phyloP scores from a whole-genome alignment of 2,888 invertebrate genomes.

The Protophormia terraenovae region DNA sequence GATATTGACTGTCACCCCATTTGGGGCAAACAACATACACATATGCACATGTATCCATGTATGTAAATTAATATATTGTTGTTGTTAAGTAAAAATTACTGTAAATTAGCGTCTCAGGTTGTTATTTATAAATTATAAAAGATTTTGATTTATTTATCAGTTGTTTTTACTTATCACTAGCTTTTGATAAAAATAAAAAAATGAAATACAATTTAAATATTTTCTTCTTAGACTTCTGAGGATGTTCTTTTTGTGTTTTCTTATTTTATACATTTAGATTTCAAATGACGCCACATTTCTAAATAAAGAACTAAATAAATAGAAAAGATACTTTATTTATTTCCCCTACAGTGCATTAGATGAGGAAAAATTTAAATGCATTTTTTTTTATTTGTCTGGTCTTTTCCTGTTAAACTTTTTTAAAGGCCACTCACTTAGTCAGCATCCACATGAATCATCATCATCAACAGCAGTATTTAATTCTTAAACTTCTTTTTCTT shows the following conservation, averaged over 20 bases:
- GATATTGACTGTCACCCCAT: constrained; percentile 27
- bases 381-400: not conserved
- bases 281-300: constrained; percentile 53
- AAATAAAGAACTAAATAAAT: constrained; percentile 9
- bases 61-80: not conserved
- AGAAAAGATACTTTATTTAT: not conserved
- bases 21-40: not conserved
- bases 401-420: constrained; percentile 33
- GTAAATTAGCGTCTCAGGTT: constrained; percentile 3
- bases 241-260: too few species aligned
- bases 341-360: constrained; percentile 4
- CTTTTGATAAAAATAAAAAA: not conserved
- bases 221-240: constrained; percentile 23
- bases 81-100: constrained; percentile 25
- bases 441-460: constrained; percentile 61
- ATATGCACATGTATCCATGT: not conserved
- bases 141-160: not conserved
- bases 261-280: not conserved
- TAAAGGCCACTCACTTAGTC: constrained; percentile 42
- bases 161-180: not conserved
- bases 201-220: too few species aligned
- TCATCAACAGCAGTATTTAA: constrained; percentile 24
- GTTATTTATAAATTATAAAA: not conserved
- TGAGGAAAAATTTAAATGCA: constrained; percentile 9
- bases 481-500: constrained; percentile 25